These are phyloP conservation scores for Anastrepha ludens DNA, from an alignment of 1,140 invertebrate species.

Conservation along the genomic window DNA sequence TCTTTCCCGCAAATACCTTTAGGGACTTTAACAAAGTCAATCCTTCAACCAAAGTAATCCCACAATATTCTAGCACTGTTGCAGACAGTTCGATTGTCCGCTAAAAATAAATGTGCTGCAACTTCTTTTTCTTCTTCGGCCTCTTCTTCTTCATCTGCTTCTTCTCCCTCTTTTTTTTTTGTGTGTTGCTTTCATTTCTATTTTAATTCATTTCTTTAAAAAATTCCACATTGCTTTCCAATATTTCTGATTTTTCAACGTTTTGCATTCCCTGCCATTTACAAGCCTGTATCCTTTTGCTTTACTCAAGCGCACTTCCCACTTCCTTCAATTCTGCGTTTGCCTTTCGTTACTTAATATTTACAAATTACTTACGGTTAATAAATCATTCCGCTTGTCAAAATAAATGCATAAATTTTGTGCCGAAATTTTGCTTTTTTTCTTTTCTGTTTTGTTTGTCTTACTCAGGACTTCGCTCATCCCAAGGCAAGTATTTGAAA, in stretches of 20 bases:
- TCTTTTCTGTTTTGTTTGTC: not conserved
- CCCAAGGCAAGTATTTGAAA: constrained; percentile 18
- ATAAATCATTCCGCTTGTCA: constrained; percentile 73
- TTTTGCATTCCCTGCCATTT: not conserved
- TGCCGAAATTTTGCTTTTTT: constrained; percentile 9
- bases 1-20: not conserved
- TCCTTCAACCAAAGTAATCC: not conserved
- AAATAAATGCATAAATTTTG: constrained; percentile 64
- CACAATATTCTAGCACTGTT: not conserved
- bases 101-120: not conserved
- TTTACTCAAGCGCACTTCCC: constrained; percentile 26
- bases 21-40: not conserved
- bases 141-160: constrained; percentile 29
- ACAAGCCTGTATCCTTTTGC: constrained; percentile 7
- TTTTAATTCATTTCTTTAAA: too few relatives aligned
- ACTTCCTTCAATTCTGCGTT: not conserved
- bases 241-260: not conserved
- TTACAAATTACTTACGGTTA: constrained; percentile 73
- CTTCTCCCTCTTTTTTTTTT: constrained; percentile 12
- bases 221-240: too few relatives aligned
- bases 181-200: not conserved
- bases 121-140: not conserved
- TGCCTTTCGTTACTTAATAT: constrained; percentile 55
- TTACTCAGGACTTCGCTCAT: not conserved
- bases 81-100: not conserved